These are phyloP conservation scores for Cynodonichthys magdalenae DNA, from an alignment of 2,797 vertebrate genomes.

Conservation along the genomic window DNA sequence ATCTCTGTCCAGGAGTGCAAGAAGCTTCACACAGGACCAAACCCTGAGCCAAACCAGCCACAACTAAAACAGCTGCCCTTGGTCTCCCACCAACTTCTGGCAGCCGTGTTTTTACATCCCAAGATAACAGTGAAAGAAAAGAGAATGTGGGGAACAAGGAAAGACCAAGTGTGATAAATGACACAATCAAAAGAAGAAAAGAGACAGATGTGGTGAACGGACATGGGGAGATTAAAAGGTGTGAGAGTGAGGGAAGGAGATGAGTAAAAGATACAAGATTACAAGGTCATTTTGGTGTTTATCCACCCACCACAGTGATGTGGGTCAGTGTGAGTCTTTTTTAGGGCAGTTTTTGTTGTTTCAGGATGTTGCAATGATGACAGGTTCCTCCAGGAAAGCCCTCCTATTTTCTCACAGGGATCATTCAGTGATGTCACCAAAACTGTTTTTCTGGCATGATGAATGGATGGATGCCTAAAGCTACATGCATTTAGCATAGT, in stretches of 20 bases:
- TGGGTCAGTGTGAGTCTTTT: conserved; percentile 50
- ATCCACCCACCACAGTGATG: conserved; percentile 63
- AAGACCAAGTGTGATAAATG: conserved; percentile 55
- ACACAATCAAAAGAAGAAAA: conserved; percentile 15
- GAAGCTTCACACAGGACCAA: conserved; percentile 53
- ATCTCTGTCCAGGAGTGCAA: conserved; percentile 50
- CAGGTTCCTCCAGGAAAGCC: conserved; percentile 51
- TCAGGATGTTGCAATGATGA: conserved; percentile 65
- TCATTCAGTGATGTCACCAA: no score
- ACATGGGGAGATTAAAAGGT: conserved; percentile 25
- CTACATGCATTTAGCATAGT: no score
- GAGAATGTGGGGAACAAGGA: conserved; percentile 5
- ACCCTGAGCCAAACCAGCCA: conserved; percentile 62
- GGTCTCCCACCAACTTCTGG: conserved; percentile 59
- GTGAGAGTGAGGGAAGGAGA: conserved; percentile 17
- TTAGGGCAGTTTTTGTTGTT: conserved; percentile 58
- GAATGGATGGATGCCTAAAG: no score
- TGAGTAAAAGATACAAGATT: conserved; percentile 50
- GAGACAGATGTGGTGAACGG: conserved; percentile 26
- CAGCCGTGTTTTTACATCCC: conserved; percentile 68
- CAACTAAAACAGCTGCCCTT: conserved; percentile 47
- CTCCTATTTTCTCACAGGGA: conserved; percentile 20
- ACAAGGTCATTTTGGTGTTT: conserved; percentile 57
- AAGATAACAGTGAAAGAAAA: conserved; percentile 63
- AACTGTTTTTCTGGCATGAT: no score